These are phyloP conservation scores for Agriotes lineatus DNA, from an alignment of 2,888 invertebrate genomes.

Conservation along the genomic window DNA sequence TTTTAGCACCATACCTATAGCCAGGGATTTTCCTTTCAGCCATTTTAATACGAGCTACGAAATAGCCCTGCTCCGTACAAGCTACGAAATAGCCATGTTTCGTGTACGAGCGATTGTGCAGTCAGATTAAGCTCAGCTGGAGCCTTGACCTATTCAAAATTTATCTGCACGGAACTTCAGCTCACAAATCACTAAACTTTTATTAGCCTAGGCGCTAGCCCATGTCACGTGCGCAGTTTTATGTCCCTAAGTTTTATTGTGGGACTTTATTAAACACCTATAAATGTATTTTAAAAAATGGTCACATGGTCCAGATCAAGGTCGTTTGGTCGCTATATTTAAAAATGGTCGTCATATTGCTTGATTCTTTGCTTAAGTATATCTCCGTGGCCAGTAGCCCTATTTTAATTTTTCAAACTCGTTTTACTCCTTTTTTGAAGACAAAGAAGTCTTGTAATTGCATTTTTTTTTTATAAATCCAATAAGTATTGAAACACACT, in stretches of 20 bases:
- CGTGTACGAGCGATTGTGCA: no score
- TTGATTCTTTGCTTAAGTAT: no score
- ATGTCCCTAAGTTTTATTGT: slow-evolving; percentile 4
- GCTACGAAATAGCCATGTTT: no score
- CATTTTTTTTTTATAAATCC: not conserved
- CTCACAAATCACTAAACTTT: no score
- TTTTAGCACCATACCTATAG: no score
- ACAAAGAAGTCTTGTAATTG: not conserved
- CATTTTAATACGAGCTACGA: no score
- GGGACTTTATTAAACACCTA: not conserved
- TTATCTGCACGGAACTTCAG: no score
- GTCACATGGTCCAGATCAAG: slow-evolving; percentile 5
- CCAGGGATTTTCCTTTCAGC: no score
- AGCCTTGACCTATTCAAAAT: no score
- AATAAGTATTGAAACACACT: not conserved
- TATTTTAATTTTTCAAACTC: not conserved
- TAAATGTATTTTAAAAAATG: not conserved
- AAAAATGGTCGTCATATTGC: no score
- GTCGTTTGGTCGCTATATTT: not conserved
- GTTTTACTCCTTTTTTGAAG: not conserved
- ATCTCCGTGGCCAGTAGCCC: not conserved
- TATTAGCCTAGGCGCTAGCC: slow-evolving; percentile 1
- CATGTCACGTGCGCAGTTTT: not conserved
- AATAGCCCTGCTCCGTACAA: no score
- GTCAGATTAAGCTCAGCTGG: no score